These are phyloP conservation scores for Dynastes tityus DNA, from an alignment of 2,888 invertebrate genomes.

Conservation along the genomic window DNA sequence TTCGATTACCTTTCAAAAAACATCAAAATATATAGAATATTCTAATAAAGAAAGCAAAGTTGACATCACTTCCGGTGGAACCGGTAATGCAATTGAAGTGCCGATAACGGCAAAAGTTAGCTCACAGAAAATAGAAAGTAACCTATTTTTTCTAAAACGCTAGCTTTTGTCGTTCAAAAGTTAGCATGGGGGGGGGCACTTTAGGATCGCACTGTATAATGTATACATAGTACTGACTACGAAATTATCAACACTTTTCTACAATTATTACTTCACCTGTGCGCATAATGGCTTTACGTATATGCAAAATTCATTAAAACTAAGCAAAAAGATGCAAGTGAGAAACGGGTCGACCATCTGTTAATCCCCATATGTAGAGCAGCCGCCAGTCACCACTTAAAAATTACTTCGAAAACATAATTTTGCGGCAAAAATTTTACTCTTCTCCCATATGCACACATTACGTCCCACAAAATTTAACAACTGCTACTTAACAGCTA, in stretches of 20 bases:
- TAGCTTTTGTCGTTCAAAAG: too few relatives aligned
- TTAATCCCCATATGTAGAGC: constrained; percentile 60
- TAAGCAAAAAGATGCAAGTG: constrained; percentile 54
- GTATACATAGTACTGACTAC: too few relatives aligned
- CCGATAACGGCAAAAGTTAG: too few relatives aligned
- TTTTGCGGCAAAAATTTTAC: constrained; percentile 31
- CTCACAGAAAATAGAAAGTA: too few relatives aligned
- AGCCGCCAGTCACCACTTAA: constrained; percentile 55
- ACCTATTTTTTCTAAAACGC: too few relatives aligned
- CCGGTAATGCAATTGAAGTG: too few relatives aligned
- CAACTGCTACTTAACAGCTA: not conserved
- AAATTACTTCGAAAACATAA: constrained; percentile 44
- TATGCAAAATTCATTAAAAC: constrained; percentile 44
- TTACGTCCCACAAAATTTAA: not conserved
- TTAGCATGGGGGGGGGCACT: too few relatives aligned
- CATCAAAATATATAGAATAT: too few relatives aligned
- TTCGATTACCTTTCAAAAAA: too few relatives aligned
- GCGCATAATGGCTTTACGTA: not conserved
- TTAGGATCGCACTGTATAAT: too few relatives aligned
- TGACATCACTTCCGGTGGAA: too few relatives aligned
- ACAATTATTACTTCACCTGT: not conserved
- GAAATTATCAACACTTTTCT: constrained; percentile 1
- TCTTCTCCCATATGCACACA: not conserved
- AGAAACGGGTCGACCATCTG: constrained; percentile 60
- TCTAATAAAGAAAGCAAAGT: too few relatives aligned